Conservation (phyloP, 2,113 vertebrate species). For the Pavo muticus region DNA sequence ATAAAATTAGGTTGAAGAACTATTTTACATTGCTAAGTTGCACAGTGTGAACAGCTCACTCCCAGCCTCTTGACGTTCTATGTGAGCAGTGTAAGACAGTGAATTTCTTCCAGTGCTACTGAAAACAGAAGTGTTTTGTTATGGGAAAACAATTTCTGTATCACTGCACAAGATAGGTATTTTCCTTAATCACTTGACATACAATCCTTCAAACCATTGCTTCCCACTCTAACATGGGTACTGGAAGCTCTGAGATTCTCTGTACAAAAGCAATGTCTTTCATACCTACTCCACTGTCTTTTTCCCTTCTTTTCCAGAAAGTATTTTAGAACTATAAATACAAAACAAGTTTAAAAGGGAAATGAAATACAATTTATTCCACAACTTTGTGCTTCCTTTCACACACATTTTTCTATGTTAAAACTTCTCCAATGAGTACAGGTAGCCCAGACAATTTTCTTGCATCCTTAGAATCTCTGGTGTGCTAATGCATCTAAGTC, state of each 20-base stretch:
- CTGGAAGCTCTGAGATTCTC: not conserved
- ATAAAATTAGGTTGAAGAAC: not conserved
- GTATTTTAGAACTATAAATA: not conserved
- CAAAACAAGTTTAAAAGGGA: not conserved
- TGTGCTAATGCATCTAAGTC: not conserved
- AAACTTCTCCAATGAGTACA: not conserved
- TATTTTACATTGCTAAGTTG: not conserved
- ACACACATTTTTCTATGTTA: not conserved
- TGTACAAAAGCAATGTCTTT: not conserved
- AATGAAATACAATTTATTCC: not conserved
- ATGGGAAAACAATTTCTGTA: not conserved
- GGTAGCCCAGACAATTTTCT: not conserved
- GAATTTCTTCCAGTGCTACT: not conserved
- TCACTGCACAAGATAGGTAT: not conserved
- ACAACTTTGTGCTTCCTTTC: not conserved
- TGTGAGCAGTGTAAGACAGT: not conserved
- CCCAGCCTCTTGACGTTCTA: not conserved
- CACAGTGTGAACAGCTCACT: not conserved
- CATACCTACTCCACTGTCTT: not conserved
- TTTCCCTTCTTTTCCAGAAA: not conserved
- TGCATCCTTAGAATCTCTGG: not conserved
- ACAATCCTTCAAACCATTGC: not conserved
- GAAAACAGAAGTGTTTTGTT: not conserved
- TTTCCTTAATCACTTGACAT: not conserved
- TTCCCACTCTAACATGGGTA: not conserved